These are phyloP conservation scores for Ptychadena robeensis DNA, from an alignment of 2,797 vertebrate species.

Conservation along the genomic window DNA sequence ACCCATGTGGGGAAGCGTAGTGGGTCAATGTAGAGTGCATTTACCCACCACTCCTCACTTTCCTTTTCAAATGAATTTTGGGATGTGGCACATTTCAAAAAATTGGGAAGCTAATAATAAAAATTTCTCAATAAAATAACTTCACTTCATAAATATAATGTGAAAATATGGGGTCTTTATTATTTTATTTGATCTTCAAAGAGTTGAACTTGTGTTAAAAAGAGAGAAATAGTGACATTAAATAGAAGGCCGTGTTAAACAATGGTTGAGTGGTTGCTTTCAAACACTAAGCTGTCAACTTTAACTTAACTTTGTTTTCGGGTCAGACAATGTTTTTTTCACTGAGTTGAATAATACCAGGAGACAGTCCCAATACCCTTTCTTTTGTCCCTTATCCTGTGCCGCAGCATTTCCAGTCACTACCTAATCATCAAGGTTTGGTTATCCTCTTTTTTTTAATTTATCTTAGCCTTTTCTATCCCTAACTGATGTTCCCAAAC, in stretches of 20 bases:
- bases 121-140: too few relatives aligned
- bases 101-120: too few relatives aligned
- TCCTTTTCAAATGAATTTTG: too few relatives aligned
- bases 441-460: slow-evolving; percentile 62
- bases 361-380: slow-evolving; percentile 87
- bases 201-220: slow-evolving; percentile 25
- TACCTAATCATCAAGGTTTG: slow-evolving; percentile 75
- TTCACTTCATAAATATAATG: neutral
- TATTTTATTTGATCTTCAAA: slow-evolving; percentile 33
- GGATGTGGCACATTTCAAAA: too few relatives aligned
- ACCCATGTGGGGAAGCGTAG: too few relatives aligned
- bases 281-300: slow-evolving; percentile 89
- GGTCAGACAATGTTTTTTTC: slow-evolving; percentile 83
- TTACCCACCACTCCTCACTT: too few relatives aligned
- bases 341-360: slow-evolving; percentile 91
- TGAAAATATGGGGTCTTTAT: neutral
- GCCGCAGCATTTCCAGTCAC: slow-evolving; percentile 63
- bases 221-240: slow-evolving; percentile 77
- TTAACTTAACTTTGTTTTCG: slow-evolving; percentile 80
- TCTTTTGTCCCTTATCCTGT: slow-evolving; percentile 82
- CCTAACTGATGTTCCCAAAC: slow-evolving; percentile 32
- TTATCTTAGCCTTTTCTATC: slow-evolving; percentile 39
- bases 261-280: slow-evolving; percentile 85
- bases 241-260: slow-evolving; percentile 80
- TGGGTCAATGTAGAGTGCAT: too few relatives aligned